Evolutionary conservation across 1,140 invertebrate genomes (phyloP).

Genomic region (Drosophila ananassae): DNA sequence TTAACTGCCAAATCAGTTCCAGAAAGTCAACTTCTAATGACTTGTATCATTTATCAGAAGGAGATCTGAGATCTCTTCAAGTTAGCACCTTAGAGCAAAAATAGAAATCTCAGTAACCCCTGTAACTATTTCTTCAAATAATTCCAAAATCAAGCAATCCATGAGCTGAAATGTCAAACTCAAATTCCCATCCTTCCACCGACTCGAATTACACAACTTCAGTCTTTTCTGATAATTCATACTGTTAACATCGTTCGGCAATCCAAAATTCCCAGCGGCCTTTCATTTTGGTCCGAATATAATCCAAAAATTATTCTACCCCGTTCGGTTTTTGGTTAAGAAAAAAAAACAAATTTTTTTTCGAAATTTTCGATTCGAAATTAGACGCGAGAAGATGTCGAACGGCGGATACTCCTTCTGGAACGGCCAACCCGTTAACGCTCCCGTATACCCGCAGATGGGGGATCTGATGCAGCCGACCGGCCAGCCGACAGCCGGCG

Average conservation of each 20-base stretch:
- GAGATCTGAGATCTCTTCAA: too few relatives aligned
- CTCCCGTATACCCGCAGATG: conserved; percentile 37
- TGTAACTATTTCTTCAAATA: too few relatives aligned
- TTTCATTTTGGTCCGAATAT: conserved; percentile 1
- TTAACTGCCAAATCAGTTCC: neutral
- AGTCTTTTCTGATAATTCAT: conserved; percentile 13
- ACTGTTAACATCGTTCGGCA: conserved; percentile 24
- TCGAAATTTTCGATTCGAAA: neutral
- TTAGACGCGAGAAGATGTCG: conserved; percentile 15
- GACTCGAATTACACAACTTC: neutral
- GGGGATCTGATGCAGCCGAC: conserved; percentile 27
- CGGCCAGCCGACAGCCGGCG: neutral
- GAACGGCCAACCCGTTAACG: conserved; percentile 44
- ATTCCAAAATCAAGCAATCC: conserved; percentile 2
- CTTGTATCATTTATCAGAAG: too few relatives aligned
- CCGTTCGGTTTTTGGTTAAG: conserved; percentile 3
- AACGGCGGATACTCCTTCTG: conserved; percentile 36
- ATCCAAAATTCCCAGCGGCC: conserved; percentile 16
- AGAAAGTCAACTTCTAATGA: neutral
- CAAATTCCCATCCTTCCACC: neutral
- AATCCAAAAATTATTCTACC: neutral
- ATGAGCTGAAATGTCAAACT: conserved; percentile 9
- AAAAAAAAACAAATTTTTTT: conserved; percentile 1
- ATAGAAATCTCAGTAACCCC: neutral
- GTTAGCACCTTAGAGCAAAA: neutral